Conservation (phyloP, 2,888 invertebrate species). For the Mesoligia furuncula region DNA sequence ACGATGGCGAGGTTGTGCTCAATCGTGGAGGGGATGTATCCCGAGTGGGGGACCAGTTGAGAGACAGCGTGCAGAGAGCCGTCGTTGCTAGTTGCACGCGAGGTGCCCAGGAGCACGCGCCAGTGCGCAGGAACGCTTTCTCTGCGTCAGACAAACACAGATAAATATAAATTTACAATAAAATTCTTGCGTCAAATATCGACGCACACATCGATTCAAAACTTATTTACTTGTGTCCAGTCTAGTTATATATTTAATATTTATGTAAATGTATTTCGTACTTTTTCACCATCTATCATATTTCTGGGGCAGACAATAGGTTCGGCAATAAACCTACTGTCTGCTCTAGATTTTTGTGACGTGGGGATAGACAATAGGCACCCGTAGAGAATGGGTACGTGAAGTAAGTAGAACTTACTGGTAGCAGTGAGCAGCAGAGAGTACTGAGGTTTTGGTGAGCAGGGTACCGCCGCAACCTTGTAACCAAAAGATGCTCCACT, state of each 20-base stretch:
- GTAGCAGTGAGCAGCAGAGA: slow-evolving; percentile 81
- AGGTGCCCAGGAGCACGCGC: slow-evolving; percentile 73
- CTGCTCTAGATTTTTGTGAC: background rate
- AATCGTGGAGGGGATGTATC: slow-evolving; percentile 61
- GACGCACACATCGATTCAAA: background rate
- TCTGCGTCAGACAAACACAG: slow-evolving; percentile 62
- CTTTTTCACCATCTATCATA: background rate
- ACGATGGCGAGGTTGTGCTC: slow-evolving; percentile 76
- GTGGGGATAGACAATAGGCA: background rate
- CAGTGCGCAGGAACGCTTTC: slow-evolving; percentile 69
- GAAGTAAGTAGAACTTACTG: slow-evolving; percentile 68
- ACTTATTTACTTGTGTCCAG: background rate
- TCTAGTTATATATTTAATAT: background rate
- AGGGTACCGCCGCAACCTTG: slow-evolving; percentile 77
- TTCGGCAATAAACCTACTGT: background rate
- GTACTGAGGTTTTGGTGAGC: slow-evolving; percentile 68
- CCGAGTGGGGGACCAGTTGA: slow-evolving; percentile 64
- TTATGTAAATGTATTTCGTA: background rate
- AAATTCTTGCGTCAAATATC: background rate
- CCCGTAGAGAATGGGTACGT: background rate
- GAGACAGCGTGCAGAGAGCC: slow-evolving; percentile 64
- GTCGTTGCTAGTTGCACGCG: slow-evolving; percentile 65
- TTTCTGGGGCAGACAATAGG: background rate
- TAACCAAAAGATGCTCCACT: slow-evolving; percentile 69
- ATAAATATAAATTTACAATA: background rate